Conservation (phyloP, 35 echinoderm and acorn worm genomes). For the Chiridota heheva region DNA sequence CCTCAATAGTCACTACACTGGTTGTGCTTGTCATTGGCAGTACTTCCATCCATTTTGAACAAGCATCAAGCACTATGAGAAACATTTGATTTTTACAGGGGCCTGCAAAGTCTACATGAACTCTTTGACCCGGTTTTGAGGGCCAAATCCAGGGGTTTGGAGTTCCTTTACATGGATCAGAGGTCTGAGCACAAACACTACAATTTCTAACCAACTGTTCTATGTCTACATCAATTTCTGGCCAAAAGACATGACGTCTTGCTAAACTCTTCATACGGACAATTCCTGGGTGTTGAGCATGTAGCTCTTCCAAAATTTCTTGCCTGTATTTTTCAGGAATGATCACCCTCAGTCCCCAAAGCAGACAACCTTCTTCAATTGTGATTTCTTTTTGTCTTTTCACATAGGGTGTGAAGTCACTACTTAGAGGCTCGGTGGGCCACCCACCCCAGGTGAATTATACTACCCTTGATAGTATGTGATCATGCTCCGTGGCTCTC, state of each 20-base stretch:
- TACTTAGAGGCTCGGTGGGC: slow-evolving; percentile 13
- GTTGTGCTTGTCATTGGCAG: no score
- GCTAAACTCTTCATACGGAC: slow-evolving; percentile 16
- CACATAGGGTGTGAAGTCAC: not conserved
- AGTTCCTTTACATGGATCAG: slow-evolving; percentile 27
- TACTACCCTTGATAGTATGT: slow-evolving; percentile 39
- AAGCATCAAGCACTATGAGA: no score
- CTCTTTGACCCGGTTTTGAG: no score
- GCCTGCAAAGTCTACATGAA: no score
- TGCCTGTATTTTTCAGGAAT: slow-evolving; percentile 25
- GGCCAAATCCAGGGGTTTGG: slow-evolving; percentile 59
- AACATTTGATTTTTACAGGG: no score
- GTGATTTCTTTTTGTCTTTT: slow-evolving; percentile 38
- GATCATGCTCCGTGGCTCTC: slow-evolving; percentile 20
- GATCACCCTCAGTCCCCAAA: slow-evolving; percentile 57
- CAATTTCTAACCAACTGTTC: slow-evolving; percentile 35
- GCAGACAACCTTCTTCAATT: slow-evolving; percentile 29
- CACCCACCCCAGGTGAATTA: slow-evolving; percentile 35
- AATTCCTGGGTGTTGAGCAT: slow-evolving; percentile 4
- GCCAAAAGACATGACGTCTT: slow-evolving; percentile 14
- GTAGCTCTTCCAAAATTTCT: slow-evolving; percentile 1
- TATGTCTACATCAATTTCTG: slow-evolving; percentile 22
- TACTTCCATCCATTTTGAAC: no score
- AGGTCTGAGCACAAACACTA: not conserved
- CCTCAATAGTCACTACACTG: no score